These are phyloP conservation scores for Subanguina moxae DNA, from an alignment of 1,140 invertebrate species.

Conservation along the genomic window DNA sequence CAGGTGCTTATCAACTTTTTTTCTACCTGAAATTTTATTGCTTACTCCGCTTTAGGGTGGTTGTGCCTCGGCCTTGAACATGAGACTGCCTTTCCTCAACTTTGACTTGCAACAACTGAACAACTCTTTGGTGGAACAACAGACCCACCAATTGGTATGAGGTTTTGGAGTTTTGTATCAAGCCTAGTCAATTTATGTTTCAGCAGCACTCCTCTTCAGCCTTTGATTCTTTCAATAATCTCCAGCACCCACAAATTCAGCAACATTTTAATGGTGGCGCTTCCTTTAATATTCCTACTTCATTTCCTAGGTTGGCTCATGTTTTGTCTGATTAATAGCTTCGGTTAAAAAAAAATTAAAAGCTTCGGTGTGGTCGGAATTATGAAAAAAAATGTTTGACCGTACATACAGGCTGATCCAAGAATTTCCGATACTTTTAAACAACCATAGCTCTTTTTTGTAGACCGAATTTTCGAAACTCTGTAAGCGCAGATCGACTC, in stretches of 20 bases:
- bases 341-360: too few relatives aligned
- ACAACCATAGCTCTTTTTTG: too few relatives aligned
- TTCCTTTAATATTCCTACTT: not conserved
- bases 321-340: too few relatives aligned
- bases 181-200: not conserved
- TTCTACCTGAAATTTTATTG: too few relatives aligned
- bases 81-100: conserved; percentile 11
- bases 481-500: too few relatives aligned
- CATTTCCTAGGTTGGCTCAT: not conserved
- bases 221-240: not conserved
- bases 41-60: too few relatives aligned
- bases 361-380: too few relatives aligned
- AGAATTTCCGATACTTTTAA: too few relatives aligned
- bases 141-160: not conserved
- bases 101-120: conserved; percentile 19
- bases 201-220: not conserved
- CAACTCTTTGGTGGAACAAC: conserved; percentile 6
- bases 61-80: not conserved
- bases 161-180: not conserved
- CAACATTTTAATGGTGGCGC: not conserved
- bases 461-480: too few relatives aligned
- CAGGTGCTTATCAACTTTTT: not conserved
- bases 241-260: not conserved
- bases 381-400: too few relatives aligned
- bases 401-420: too few relatives aligned